Percentiles rank a stretch among this genome's conserved stretches.
Evolutionary conservation across 2,797 vertebrate genomes (phyloP).

Genomic region (Vultur gryphus): DNA sequence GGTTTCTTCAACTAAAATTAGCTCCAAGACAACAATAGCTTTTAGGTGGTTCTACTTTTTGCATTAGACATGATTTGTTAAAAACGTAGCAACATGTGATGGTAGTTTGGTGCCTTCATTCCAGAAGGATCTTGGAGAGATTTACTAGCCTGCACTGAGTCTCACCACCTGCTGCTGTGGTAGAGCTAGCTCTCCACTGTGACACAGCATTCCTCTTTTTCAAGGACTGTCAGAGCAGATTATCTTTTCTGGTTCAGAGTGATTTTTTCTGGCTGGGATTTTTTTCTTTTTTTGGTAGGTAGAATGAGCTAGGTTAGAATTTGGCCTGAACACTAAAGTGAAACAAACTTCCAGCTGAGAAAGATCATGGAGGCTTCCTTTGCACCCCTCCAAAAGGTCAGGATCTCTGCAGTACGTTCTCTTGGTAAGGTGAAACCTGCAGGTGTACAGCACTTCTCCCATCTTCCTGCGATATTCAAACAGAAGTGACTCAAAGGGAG

Average conservation of each 20-base stretch:
- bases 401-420: background rate
- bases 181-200: background rate
- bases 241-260: background rate
- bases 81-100: background rate
- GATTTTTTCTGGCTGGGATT: background rate
- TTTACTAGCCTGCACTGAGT: background rate
- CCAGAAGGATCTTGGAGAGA: background rate
- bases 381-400: background rate
- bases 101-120: background rate
- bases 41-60: background rate
- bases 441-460: background rate
- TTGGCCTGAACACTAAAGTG: background rate
- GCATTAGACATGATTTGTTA: background rate
- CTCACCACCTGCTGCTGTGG: background rate
- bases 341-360: background rate
- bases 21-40: background rate
- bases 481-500: slow-evolving; percentile 1
- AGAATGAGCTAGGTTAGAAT: background rate
- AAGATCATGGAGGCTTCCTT: background rate
- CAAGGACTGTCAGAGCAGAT: background rate
- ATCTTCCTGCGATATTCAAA: background rate
- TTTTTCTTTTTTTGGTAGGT: background rate
- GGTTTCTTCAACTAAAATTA: slow-evolving; percentile 25
- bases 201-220: background rate
- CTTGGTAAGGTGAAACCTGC: background rate